These are phyloP conservation scores for Caenorhabditis plicata DNA, from an alignment of 2,888 invertebrate species.

Conservation along the genomic window DNA sequence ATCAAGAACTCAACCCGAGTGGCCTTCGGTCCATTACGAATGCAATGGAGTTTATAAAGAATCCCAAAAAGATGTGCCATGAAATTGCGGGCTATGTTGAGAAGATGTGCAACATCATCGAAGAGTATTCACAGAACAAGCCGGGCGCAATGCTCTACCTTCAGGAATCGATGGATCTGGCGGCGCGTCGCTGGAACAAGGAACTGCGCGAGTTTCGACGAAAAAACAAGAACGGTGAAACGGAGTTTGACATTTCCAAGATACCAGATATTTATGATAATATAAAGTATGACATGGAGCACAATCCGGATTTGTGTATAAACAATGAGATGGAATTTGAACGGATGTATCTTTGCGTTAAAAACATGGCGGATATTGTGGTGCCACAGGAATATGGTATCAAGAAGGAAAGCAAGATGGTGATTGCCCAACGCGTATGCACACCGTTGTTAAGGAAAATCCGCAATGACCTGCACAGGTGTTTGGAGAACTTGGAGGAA, in stretches of 20 bases:
- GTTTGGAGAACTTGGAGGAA: slow-evolving; percentile 77
- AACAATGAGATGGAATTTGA: slow-evolving; percentile 70
- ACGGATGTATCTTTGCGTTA: slow-evolving; percentile 82
- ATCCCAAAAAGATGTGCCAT: slow-evolving; percentile 89
- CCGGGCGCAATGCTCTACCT: slow-evolving; percentile 77
- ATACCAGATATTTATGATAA: slow-evolving; percentile 99
- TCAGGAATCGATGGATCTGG: slow-evolving; percentile 97
- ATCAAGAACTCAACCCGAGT: slow-evolving; percentile 76
- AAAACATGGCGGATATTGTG: slow-evolving; percentile 95
- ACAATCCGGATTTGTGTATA: slow-evolving; percentile 79
- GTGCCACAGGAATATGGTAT: slow-evolving; percentile 99
- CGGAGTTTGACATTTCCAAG: slow-evolving; percentile 89
- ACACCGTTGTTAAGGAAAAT: slow-evolving; percentile 87
- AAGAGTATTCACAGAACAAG: slow-evolving; percentile 52
- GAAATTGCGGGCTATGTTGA: slow-evolving; percentile 72
- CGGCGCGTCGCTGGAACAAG: slow-evolving; percentile 77
- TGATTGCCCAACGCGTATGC: slow-evolving; percentile 95
- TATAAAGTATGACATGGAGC: slow-evolving; percentile 91
- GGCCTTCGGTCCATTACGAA: slow-evolving; percentile 80
- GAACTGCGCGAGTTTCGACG: slow-evolving; percentile 82
- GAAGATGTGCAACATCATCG: slow-evolving; percentile 72
- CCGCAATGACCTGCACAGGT: slow-evolving; percentile 69
- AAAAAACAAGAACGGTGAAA: slow-evolving; percentile 71
- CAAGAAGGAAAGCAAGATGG: slow-evolving; percentile 88
- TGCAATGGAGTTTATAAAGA: slow-evolving; percentile 78